phyloP scores from a whole-genome alignment of 1,140 invertebrate species.

The Thaumetopoea pityocampa region DNA sequence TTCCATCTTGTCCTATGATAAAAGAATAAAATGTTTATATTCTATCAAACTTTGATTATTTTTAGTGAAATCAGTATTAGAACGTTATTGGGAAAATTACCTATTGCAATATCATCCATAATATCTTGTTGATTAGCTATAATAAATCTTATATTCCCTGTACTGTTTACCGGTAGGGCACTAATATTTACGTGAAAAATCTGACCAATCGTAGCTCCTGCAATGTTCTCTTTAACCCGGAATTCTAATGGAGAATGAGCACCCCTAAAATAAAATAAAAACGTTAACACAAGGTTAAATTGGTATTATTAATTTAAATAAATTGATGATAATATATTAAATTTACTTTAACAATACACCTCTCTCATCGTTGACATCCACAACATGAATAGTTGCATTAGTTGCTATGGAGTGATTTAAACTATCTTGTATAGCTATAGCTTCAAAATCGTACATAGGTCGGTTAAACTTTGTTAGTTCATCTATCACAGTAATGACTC shows the following conservation, averaged over 20 bases:
- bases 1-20: constrained; percentile 79
- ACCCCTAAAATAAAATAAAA: constrained; percentile 72
- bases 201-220: constrained; percentile 85
- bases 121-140: constrained; percentile 89
- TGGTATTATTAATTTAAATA: background rate
- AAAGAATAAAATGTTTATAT: constrained; percentile 24
- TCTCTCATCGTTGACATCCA: constrained; percentile 83
- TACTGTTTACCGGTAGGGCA: constrained; percentile 45
- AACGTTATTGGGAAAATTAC: constrained; percentile 41
- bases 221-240: constrained; percentile 86
- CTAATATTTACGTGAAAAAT: constrained; percentile 79
- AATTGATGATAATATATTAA: constrained; percentile 15
- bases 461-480: constrained; percentile 83
- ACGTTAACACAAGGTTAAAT: constrained; percentile 10
- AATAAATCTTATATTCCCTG: constrained; percentile 79
- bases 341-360: constrained; percentile 82
- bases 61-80: background rate
- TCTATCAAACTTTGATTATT: background rate
- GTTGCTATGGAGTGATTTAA: constrained; percentile 82
- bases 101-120: constrained; percentile 84
- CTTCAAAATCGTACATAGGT: constrained; percentile 87
- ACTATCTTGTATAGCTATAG: constrained; percentile 80
- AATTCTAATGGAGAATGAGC: constrained; percentile 83
- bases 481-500: constrained; percentile 90
- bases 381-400: constrained; percentile 89